phyloP scores from a whole-genome alignment of 1,140 invertebrate genomes.

The Leptestheria dahalacensis region DNA sequence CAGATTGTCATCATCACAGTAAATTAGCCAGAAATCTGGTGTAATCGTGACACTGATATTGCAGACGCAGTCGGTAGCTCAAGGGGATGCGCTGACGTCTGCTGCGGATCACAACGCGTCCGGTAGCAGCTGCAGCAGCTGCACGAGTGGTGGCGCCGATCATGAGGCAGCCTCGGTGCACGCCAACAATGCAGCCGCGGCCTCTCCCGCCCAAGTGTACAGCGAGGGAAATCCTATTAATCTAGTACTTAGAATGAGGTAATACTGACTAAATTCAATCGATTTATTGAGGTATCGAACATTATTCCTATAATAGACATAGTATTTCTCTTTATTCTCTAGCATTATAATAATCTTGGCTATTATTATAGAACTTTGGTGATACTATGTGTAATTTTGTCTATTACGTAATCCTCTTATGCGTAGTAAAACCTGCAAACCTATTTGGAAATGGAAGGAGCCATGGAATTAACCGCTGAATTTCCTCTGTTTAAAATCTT shows the following conservation, averaged over 20 bases:
- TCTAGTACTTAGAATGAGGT: conserved; percentile 66
- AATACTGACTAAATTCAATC: conserved; percentile 16
- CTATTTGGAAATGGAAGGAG: too few relatives aligned
- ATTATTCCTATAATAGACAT: too few relatives aligned
- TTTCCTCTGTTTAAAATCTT: conserved; percentile 9
- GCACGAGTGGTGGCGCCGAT: conserved; percentile 4
- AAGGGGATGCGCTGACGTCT: not conserved
- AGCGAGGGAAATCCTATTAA: conserved; percentile 37
- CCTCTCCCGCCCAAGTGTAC: conserved; percentile 11
- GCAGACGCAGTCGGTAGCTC: not conserved
- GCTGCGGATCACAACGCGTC: not conserved
- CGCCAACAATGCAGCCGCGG: conserved; percentile 6
- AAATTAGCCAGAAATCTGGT: too few relatives aligned
- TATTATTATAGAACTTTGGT: too few relatives aligned
- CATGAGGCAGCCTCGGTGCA: not conserved
- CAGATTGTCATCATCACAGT: too few relatives aligned
- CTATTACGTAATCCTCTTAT: not conserved
- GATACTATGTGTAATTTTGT: too few relatives aligned
- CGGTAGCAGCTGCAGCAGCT: conserved; percentile 9
- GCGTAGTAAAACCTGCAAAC: not conserved
- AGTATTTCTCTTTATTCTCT: too few relatives aligned
- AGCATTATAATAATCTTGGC: too few relatives aligned
- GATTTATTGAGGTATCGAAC: not conserved
- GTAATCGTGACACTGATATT: too few relatives aligned
- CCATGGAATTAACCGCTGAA: too few relatives aligned